Base-by-base conservation (phyloP, 1,140 invertebrate genomes). In the Oreohelix idahoensis region DNA sequence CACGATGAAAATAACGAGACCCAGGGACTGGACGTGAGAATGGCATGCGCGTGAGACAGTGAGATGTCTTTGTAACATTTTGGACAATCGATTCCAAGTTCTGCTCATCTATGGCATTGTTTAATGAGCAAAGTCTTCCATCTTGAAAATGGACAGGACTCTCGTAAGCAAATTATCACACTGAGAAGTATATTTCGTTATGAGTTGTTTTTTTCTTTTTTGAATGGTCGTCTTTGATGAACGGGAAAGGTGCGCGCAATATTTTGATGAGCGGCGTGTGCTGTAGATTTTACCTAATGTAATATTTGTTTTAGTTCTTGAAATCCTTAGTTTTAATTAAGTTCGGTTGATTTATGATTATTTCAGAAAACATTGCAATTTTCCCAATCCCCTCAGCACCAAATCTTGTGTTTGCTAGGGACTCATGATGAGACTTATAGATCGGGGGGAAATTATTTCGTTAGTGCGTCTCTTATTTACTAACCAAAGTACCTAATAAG, bases 101-200 rank as follows among this genome's bases (percentile, higher is more conserved):
- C 0, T n/a, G 45, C 45, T 36, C 38, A 13, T 32, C 32, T 76
- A 23, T 76, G 29, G 32, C 13, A 76, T 76, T 53, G n/a, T 53
- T 76, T 76, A 76, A 76, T 76, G 45, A 76, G 13, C 74, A 32
- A n/a, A 0, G 0, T 35, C 39, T 13, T 23, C 23, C 74, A 10
- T 29, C 8, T 35, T 17, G 13, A 49, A 26, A 76, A 76, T 76
- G n/a, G 23, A 76, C 74, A 35, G n/a, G 4, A 23, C 20, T 1
- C 15, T 29, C 10, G 45, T 76, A n/a, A 32, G 74, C 74, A 76
- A 76, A 76, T n/a, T 76, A 76, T 76, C 74, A 76, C 13, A 51
- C n/a, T n/a, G 45, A 29, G 29, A 76, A 42, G 29, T 32, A 66
- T 66, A 35, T 66, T 29, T 66, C 63, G 2, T 66, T n/a, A n/a